Conservation (phyloP, 2,888 invertebrate genomes). For the Acronicta alni region DNA sequence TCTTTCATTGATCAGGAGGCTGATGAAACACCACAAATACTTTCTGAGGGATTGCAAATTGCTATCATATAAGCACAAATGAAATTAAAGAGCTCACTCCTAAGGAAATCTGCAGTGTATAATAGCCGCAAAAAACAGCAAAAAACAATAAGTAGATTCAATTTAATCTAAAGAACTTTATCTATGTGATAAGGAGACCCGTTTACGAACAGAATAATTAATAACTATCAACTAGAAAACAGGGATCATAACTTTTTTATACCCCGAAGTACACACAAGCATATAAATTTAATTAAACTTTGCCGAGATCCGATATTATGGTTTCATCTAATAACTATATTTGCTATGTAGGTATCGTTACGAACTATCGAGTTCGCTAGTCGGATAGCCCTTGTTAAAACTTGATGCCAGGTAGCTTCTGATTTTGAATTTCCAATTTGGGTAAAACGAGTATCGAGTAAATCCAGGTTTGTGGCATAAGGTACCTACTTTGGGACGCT, state of each 20-base stretch:
- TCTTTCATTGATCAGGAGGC: no score
- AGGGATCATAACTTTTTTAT: conserved; percentile 5
- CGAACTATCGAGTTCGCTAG: conserved; percentile 23
- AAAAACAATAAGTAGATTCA: no score
- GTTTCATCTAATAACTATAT: conserved; percentile 16
- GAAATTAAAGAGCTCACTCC: no score
- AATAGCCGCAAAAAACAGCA: no score
- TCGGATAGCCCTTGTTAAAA: conserved; percentile 59
- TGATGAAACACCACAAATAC: no score
- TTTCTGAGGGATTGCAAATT: no score
- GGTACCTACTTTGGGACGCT: conserved; percentile 3
- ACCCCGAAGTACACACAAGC: neutral
- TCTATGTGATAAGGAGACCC: no score
- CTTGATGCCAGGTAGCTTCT: conserved; percentile 45
- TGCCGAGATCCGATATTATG: conserved; percentile 6
- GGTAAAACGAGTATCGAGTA: conserved; percentile 26
- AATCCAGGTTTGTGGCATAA: conserved; percentile 10
- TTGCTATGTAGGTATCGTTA: conserved; percentile 27
- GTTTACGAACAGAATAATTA: neutral
- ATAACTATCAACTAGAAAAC: neutral
- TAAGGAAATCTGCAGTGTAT: no score
- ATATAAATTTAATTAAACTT: conserved; percentile 27
- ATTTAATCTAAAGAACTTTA: no score
- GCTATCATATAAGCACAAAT: no score
- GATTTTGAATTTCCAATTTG: conserved; percentile 53